Conservation (phyloP, 2,888 invertebrate species). For the Tiliacea aurago region DNA sequence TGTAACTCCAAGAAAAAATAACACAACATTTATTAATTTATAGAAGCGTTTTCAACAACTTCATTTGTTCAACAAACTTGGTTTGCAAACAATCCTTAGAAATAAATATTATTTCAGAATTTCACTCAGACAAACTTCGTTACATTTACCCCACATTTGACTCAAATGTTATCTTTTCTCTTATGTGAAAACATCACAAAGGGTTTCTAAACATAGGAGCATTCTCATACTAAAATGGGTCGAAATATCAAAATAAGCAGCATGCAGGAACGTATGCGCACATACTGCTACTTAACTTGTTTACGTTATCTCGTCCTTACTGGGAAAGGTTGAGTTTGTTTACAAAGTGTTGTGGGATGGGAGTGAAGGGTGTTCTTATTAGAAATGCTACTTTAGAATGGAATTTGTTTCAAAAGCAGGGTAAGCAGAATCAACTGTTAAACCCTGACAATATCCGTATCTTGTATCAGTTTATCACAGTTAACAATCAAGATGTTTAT, state of each 20-base stretch:
- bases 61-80: slow-evolving; percentile 6
- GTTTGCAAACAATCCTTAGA: neutral
- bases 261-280: slow-evolving; percentile 52
- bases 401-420: slow-evolving; percentile 6
- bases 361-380: slow-evolving; percentile 27
- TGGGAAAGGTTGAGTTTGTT: slow-evolving; percentile 64
- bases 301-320: slow-evolving; percentile 62
- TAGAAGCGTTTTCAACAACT: neutral
- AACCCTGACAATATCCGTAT: neutral
- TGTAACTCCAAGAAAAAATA: neutral
- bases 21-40: neutral
- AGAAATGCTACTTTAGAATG: slow-evolving; percentile 1
- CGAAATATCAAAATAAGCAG: slow-evolving; percentile 64
- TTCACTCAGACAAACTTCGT: slow-evolving; percentile 23
- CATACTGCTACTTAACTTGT: slow-evolving; percentile 56
- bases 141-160: slow-evolving; percentile 17
- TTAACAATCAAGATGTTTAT: neutral
- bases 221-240: slow-evolving; percentile 57
- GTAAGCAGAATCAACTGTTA: neutral
- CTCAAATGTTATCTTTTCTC: slow-evolving; percentile 44
- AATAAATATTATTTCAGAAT: slow-evolving; percentile 39
- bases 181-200: slow-evolving; percentile 53
- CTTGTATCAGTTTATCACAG: neutral
- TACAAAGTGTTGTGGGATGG: slow-evolving; percentile 41
- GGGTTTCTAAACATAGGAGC: slow-evolving; percentile 46